phyloP scores from a whole-genome alignment of 2,888 invertebrate species.

The Lasioglossum vierecki region DNA sequence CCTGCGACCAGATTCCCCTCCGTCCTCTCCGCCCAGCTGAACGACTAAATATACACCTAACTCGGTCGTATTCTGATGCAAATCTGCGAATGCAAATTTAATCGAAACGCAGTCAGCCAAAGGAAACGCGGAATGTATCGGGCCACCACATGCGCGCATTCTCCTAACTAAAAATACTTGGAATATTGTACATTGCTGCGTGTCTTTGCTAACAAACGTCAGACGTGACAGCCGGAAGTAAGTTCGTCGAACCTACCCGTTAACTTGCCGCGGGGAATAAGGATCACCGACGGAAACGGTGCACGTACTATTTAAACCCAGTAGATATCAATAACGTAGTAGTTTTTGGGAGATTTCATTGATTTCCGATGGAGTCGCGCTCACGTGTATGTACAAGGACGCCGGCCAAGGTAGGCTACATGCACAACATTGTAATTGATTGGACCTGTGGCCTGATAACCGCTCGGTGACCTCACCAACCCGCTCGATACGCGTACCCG shows the following conservation, averaged over 20 bases:
- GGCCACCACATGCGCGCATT: background rate
- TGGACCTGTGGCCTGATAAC: constrained; percentile 80
- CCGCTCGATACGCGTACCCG: constrained; percentile 69
- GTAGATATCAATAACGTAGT: constrained; percentile 79
- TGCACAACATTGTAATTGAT: constrained; percentile 80
- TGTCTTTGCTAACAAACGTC: background rate
- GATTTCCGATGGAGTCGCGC: constrained; percentile 80
- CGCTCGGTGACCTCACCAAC: constrained; percentile 70
- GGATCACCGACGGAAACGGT: constrained; percentile 43
- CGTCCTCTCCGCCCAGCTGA: background rate
- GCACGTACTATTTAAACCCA: constrained; percentile 78
- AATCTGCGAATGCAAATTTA: constrained; percentile 16
- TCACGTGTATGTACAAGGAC: constrained; percentile 71
- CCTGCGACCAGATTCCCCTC: background rate
- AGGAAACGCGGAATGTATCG: background rate
- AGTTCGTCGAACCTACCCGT: background rate
- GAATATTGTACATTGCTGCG: background rate
- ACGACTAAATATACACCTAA: constrained; percentile 4
- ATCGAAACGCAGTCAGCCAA: constrained; percentile 2
- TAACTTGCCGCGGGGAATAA: background rate
- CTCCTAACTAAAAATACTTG: background rate
- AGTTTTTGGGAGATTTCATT: constrained; percentile 80
- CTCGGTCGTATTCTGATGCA: constrained; percentile 2
- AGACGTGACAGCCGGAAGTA: background rate
- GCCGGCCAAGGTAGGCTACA: constrained; percentile 67